Conservation (phyloP, 2,797 vertebrate species). For the Aselliscus stoliczkanus region DNA sequence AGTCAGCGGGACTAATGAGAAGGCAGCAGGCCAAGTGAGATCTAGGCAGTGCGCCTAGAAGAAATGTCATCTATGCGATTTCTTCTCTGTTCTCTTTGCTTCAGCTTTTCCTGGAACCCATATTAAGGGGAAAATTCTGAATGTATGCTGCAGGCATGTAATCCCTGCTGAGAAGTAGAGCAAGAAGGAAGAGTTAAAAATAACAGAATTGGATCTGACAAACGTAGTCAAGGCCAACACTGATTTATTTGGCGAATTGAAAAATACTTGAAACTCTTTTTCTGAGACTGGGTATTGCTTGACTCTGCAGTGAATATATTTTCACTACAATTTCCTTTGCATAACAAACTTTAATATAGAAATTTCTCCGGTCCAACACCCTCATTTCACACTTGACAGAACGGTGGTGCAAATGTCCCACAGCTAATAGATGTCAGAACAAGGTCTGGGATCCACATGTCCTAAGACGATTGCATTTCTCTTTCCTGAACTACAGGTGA, state of each 20-base stretch:
- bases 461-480: not conserved
- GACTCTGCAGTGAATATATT: not conserved
- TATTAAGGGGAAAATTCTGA: not conserved
- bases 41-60: conserved; percentile 20
- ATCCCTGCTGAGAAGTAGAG: not conserved
- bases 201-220: not conserved
- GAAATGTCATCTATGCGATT: not conserved
- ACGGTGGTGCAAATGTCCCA: not conserved
- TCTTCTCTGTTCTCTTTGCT: not conserved
- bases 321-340: not conserved
- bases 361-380: not conserved
- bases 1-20: not conserved
- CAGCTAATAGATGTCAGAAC: not conserved
- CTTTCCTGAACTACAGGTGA: not conserved
- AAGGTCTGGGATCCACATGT: not conserved
- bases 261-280: not conserved
- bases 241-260: not conserved
- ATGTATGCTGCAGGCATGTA: not conserved
- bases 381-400: not conserved
- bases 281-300: not conserved
- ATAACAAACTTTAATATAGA: not conserved
- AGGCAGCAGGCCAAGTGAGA: not conserved
- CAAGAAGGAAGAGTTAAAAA: not conserved
- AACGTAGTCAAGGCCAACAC: not conserved
- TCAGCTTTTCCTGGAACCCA: not conserved